Evolutionary conservation across 2,888 invertebrate genomes (phyloP).

Genomic region (Boloria selene): DNA sequence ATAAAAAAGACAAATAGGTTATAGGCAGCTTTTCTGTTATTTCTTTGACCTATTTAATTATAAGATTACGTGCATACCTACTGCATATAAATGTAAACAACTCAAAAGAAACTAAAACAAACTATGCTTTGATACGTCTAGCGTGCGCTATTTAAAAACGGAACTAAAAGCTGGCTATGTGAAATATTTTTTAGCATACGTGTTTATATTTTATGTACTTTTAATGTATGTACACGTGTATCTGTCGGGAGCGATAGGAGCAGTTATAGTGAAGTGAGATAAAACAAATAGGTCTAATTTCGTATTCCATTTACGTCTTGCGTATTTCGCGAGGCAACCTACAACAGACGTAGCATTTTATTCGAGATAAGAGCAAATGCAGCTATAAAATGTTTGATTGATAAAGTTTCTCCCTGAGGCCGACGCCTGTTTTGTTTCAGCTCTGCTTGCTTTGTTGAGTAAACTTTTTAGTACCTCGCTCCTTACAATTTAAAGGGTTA

Average conservation of each 20-base stretch:
- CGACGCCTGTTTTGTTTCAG: slow-evolving; percentile 40
- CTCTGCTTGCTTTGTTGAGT: slow-evolving; percentile 40
- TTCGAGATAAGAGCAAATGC: slow-evolving; percentile 42
- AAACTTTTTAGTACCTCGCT: slow-evolving; percentile 31
- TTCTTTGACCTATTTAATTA: slow-evolving; percentile 31
- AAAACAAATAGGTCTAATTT: slow-evolving; percentile 53
- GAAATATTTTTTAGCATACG: slow-evolving; percentile 20
- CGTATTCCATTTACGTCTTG: slow-evolving; percentile 52
- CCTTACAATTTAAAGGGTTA: slow-evolving; percentile 7
- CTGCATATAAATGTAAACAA: slow-evolving; percentile 30
- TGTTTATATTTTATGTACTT: slow-evolving; percentile 26
- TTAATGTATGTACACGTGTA: not conserved
- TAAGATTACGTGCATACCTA: slow-evolving; percentile 28
- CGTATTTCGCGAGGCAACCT: slow-evolving; percentile 45
- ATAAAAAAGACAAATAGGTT: slow-evolving; percentile 1
- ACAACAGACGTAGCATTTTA: slow-evolving; percentile 43
- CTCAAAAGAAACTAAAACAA: slow-evolving; percentile 30
- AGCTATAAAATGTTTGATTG: slow-evolving; percentile 47
- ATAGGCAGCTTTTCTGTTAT: slow-evolving; percentile 12
- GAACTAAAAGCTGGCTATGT: slow-evolving; percentile 25
- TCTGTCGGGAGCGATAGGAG: not conserved
- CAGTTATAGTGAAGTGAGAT: slow-evolving; percentile 12
- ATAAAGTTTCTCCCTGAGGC: slow-evolving; percentile 44
- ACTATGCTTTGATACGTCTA: slow-evolving; percentile 35
- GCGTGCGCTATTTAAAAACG: slow-evolving; percentile 29